Conservation (phyloP, 2,797 vertebrate genomes). For the Xenops minutus region DNA sequence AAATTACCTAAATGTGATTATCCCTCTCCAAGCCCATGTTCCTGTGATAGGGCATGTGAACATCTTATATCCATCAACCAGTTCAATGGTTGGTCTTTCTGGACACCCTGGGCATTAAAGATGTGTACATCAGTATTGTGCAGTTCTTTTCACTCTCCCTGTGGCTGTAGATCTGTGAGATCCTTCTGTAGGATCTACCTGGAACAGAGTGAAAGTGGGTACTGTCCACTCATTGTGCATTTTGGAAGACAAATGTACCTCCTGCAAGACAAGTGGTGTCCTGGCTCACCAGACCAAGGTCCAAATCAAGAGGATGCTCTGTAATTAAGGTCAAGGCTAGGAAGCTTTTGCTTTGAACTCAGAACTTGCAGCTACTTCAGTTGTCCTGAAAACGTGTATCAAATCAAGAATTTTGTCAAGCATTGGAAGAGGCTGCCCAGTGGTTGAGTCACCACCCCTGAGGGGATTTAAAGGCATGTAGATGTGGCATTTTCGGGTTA, state of each 20-base stretch:
- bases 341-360: background rate
- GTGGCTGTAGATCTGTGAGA: background rate
- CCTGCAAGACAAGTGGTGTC: background rate
- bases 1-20: background rate
- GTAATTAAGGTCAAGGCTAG: background rate
- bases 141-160: background rate
- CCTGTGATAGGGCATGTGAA: background rate
- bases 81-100: background rate
- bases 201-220: background rate
- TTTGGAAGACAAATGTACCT: background rate
- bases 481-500: background rate
- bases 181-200: background rate
- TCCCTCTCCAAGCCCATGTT: background rate
- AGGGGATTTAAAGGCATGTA: background rate
- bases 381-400: background rate
- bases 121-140: accelerated
- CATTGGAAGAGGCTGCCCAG: background rate
- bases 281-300: background rate
- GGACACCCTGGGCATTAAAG: background rate
- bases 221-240: background rate
- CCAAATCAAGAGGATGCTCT: background rate
- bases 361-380: background rate
- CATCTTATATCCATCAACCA: background rate
- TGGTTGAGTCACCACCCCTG: background rate
- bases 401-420: background rate